Conservation (phyloP, 2,888 invertebrate genomes). For the Protula sp. region DNA sequence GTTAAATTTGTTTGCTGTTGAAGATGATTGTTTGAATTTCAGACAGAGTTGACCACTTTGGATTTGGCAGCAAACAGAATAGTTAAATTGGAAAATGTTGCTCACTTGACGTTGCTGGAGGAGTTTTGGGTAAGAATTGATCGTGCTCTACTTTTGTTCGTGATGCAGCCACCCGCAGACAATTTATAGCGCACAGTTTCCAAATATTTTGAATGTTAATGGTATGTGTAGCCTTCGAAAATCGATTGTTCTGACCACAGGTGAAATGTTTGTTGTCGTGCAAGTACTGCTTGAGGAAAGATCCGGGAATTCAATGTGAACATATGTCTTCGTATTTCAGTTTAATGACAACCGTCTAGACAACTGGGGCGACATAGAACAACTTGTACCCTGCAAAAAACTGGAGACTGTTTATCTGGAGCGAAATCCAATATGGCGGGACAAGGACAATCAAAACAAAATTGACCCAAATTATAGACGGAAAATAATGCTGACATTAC, state of each 20-base stretch:
- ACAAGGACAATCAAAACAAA: conserved; percentile 54
- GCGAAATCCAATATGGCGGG: conserved; percentile 71
- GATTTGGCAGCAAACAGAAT: conserved; percentile 88
- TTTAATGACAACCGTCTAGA: conserved; percentile 83
- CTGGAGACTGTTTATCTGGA: conserved; percentile 84
- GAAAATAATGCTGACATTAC: conserved; percentile 81
- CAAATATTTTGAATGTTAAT: too few relatives aligned
- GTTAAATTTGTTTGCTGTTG: too few relatives aligned
- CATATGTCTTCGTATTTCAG: conserved; percentile 57
- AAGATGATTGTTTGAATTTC: too few relatives aligned
- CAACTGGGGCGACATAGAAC: conserved; percentile 78
- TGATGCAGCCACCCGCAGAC: too few relatives aligned
- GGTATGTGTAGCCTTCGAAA: too few relatives aligned
- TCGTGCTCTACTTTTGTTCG: too few relatives aligned
- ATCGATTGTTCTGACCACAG: too few relatives aligned
- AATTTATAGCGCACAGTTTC: too few relatives aligned
- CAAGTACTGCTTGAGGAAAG: too few relatives aligned
- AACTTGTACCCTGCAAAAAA: conserved; percentile 59
- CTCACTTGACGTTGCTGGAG: conserved; percentile 71
- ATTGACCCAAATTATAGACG: conserved; percentile 78
- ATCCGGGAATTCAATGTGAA: too few relatives aligned
- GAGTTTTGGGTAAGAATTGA: conserved; percentile 97
- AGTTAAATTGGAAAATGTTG: conserved; percentile 70
- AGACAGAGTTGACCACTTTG: conserved; percentile 67
- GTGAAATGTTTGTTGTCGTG: too few relatives aligned